A percentile compares a stretch with the other conserved stretches of the same genome.
phyloP scores from a whole-genome alignment of 2,797 vertebrate species.

The Cuculus canorus region DNA sequence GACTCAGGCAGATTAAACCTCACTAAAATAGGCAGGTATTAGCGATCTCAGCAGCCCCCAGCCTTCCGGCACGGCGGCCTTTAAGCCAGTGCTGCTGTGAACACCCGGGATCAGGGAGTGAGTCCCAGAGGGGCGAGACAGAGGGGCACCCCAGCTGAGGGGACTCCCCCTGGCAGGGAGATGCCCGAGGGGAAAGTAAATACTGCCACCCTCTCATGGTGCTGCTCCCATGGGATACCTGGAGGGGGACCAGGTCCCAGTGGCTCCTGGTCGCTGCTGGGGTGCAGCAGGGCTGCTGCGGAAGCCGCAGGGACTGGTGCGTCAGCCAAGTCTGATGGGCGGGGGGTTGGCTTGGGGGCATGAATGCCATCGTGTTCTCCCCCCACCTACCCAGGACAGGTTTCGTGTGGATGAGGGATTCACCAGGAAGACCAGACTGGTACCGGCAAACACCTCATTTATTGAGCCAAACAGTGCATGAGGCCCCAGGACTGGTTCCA shows the following conservation, averaged over 20 bases:
- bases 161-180: not conserved
- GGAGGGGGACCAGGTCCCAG: fast-evolving
- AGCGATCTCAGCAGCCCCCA: constrained; percentile 53
- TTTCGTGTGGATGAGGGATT: fast-evolving
- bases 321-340: fast-evolving
- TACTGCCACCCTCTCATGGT: not conserved
- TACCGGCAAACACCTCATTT: not conserved
- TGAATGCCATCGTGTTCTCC: fast-evolving
- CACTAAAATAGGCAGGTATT: constrained; percentile 72
- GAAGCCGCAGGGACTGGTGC: fast-evolving
- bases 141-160: not conserved
- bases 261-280: fast-evolving
- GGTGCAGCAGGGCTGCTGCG: not conserved
- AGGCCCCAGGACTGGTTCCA: not conserved
- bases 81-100: constrained; percentile 11
- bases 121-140: not conserved
- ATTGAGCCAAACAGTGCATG: not conserved
- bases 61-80: not conserved
- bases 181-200: not conserved
- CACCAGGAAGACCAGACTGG: fast-evolving
- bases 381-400: not conserved
- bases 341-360: not conserved
- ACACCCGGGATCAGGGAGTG: not conserved
- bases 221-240: not conserved
- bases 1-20: constrained; percentile 63